phyloP scores from a whole-genome alignment of 2,888 invertebrate species.

The Diplazon laetatorius region DNA sequence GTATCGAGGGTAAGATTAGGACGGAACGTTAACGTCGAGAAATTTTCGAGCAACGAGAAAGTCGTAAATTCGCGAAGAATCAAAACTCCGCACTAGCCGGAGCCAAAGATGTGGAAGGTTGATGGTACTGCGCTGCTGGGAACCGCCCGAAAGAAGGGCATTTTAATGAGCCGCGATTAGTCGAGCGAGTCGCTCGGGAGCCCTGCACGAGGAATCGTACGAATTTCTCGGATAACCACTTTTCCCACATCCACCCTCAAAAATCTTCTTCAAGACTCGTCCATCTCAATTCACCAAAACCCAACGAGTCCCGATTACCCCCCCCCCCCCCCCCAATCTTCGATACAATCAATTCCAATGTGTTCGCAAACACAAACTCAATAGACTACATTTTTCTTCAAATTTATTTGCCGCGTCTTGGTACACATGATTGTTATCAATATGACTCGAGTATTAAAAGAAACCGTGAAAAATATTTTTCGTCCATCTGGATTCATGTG shows the following conservation, averaged over 20 bases:
- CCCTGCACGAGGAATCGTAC: constrained; percentile 71
- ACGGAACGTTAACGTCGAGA: constrained; percentile 65
- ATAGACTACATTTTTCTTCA: neutral
- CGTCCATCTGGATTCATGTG: too few relatives aligned
- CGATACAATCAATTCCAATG: too few relatives aligned
- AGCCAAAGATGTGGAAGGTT: constrained; percentile 16
- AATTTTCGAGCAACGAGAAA: constrained; percentile 74
- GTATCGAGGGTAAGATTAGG: constrained; percentile 55
- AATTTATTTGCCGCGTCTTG: neutral
- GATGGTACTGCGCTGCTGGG: constrained; percentile 13
- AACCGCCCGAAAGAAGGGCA: constrained; percentile 71
- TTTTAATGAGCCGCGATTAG: constrained; percentile 81
- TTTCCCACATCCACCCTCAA: constrained; percentile 71
- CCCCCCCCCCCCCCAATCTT: neutral
- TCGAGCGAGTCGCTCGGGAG: constrained; percentile 80
- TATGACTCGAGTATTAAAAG: too few relatives aligned
- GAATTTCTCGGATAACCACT: constrained; percentile 75
- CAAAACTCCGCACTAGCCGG: constrained; percentile 35
- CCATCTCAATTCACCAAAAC: neutral
- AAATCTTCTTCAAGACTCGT: constrained; percentile 45
- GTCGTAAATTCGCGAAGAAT: constrained; percentile 52
- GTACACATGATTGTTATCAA: constrained; percentile 3
- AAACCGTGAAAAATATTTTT: too few relatives aligned
- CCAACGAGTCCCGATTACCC: neutral
- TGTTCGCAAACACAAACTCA: too few relatives aligned